Evolutionary conservation across 2,113 vertebrate species (phyloP).

Genomic region (Atractosteus spatula): DNA sequence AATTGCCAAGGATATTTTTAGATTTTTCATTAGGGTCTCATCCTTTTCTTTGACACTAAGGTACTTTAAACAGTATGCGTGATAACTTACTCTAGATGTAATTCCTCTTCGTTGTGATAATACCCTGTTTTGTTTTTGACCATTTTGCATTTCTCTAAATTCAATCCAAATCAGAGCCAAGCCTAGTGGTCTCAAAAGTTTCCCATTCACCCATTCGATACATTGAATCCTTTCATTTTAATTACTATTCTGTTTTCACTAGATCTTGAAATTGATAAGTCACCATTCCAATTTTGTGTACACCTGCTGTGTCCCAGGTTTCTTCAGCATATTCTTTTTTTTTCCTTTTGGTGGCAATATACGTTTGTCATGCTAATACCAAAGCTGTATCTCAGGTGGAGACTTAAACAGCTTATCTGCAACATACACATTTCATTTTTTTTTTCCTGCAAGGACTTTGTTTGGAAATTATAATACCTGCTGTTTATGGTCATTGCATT

Average conservation of each 20-base stretch:
- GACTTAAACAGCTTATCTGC: conserved; percentile 27
- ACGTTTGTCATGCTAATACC: conserved; percentile 3
- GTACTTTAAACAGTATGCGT: too few relatives aligned
- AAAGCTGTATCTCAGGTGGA: conserved; percentile 14
- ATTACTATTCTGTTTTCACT: conserved; percentile 9
- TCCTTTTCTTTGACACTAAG: too few relatives aligned
- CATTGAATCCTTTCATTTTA: too few relatives aligned
- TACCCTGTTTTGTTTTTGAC: too few relatives aligned
- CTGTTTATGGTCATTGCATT: conserved; percentile 16
- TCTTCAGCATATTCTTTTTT: background rate
- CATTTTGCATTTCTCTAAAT: too few relatives aligned
- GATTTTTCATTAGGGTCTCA: too few relatives aligned
- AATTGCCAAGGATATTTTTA: too few relatives aligned
- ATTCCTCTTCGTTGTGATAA: too few relatives aligned
- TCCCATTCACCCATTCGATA: too few relatives aligned
- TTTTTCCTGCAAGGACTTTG: conserved; percentile 8
- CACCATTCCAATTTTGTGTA: conserved; percentile 9
- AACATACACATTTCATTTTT: conserved; percentile 28
- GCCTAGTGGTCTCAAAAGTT: too few relatives aligned
- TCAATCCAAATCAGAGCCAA: too few relatives aligned
- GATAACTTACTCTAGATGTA: too few relatives aligned
- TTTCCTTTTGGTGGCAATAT: conserved; percentile 12
- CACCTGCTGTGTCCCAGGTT: conserved; percentile 16
- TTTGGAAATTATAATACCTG: conserved; percentile 3
- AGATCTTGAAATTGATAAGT: conserved; percentile 34